These are phyloP conservation scores for Chrysomela aeneicollis DNA, from an alignment of 2,888 invertebrate genomes.

Conservation along the genomic window DNA sequence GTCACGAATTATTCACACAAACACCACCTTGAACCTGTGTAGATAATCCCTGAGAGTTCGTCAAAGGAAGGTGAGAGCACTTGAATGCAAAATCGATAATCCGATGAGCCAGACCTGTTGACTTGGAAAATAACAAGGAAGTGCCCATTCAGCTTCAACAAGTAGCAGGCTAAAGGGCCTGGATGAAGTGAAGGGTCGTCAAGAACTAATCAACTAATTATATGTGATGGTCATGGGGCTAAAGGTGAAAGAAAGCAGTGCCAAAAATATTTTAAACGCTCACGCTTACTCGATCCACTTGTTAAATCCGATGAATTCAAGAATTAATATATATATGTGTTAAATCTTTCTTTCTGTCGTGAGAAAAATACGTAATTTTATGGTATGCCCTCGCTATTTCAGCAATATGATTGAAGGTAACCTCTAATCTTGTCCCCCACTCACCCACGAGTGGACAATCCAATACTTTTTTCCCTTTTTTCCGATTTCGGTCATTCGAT, in stretches of 20 bases:
- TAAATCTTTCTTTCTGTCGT: no score
- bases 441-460: no score
- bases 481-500: no score
- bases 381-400: no score
- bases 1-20: neutral
- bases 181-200: neutral
- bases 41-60: neutral
- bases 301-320: no score
- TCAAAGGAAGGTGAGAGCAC: conserved; percentile 10
- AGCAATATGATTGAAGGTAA: no score
- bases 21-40: neutral
- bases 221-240: neutral
- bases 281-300: no score
- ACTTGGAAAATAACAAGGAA: conserved; percentile 28
- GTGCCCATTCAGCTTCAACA: conserved; percentile 14
- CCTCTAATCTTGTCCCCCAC: no score
- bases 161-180: neutral
- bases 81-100: conserved; percentile 17
- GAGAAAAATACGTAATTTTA: no score
- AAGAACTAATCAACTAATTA: neutral
- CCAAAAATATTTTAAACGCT: neutral
- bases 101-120: conserved; percentile 27
- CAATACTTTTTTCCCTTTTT: no score
- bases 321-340: no score
- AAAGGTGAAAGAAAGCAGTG: neutral